Conservation (phyloP, 1,140 invertebrate genomes). For the Drosophila tropicalis region DNA sequence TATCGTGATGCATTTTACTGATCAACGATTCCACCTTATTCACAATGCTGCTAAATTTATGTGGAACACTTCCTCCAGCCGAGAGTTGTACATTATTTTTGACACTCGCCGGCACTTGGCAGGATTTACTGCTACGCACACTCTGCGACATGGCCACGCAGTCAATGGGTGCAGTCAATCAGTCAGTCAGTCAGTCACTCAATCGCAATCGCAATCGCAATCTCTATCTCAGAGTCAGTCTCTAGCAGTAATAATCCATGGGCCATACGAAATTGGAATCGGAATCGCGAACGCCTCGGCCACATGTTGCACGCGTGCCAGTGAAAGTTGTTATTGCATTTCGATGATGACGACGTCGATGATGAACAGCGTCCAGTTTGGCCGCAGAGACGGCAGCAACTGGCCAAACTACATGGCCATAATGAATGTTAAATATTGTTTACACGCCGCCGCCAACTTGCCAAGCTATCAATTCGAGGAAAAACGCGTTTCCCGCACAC, state of each 20-base stretch:
- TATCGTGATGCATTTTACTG: slow-evolving; percentile 81
- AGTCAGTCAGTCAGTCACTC: slow-evolving; percentile 10
- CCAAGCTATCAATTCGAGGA: slow-evolving; percentile 29
- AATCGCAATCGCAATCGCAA: neutral
- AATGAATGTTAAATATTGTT: slow-evolving; percentile 69
- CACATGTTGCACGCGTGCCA: slow-evolving; percentile 33
- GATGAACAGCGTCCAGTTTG: slow-evolving; percentile 17
- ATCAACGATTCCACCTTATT: slow-evolving; percentile 82
- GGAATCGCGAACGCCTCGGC: neutral
- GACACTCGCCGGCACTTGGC: slow-evolving; percentile 32
- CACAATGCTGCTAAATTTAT: slow-evolving; percentile 80
- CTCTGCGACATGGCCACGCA: slow-evolving; percentile 62
- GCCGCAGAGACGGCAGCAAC: slow-evolving; percentile 17
- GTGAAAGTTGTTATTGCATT: slow-evolving; percentile 76
- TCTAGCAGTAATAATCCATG: slow-evolving; percentile 1
- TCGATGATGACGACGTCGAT: slow-evolving; percentile 8
- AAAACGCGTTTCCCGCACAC: slow-evolving; percentile 33
- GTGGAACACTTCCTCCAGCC: slow-evolving; percentile 42
- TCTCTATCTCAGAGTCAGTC: neutral
- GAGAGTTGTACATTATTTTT: slow-evolving; percentile 28
- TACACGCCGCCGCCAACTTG: slow-evolving; percentile 32
- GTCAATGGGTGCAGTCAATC: slow-evolving; percentile 8
- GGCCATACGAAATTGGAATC: neutral
- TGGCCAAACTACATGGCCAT: slow-evolving; percentile 63
- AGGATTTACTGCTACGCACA: slow-evolving; percentile 62